Evolutionary conservation across 2,888 invertebrate species (phyloP), one percentile per base, ranked within the genome.

Genomic region (Ypsolopha scabrella): DNA sequence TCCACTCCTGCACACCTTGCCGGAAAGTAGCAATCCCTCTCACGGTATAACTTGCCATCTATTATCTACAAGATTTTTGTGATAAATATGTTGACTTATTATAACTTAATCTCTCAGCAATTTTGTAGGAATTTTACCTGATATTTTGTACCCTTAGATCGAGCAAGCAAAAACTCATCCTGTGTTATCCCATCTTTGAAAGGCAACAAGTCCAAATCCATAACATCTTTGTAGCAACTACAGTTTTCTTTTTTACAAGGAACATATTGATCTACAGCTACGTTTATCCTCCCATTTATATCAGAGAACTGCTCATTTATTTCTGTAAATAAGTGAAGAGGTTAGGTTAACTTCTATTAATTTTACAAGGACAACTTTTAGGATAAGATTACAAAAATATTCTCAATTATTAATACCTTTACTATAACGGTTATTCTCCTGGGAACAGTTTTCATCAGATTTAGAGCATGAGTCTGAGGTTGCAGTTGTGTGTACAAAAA

Each of bases 1-100:
- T 98, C 97, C 35, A 98, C 89, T 9, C 98, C 98, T 54, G 91
- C 87, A 77, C 98, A 98, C 60, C 98, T 89, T 10, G 95, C 91
- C 39, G 97, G 97, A 75, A 98, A 99, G 90, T 96, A 93, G 64
- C 98, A 98, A 43, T 92, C 90, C 51, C 89, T 88, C 57, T 96
- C 92, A 48, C 98, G 88, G 69, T 94, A 98, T 9, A 99, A 74
- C 60, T 89, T 89, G 49, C 94, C 91, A 62, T 92, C 77, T 54
- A 95, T 91, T 56, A 98, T 92, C 88, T 98, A 94, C 68, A 97
- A 97, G 53, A 35, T 41, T 10, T 9, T 39, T 10, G 46, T 13
- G 44, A 38, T 54, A 51, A 36, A 48, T 49, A 6, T 47, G 35
- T 24, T 47, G 13, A 34, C 10, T 50, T 8, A 49, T 48, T 36